These are phyloP conservation scores for Ricordea florida DNA, from an alignment of 92 coral and sea anemone species.

Conservation along the genomic window DNA sequence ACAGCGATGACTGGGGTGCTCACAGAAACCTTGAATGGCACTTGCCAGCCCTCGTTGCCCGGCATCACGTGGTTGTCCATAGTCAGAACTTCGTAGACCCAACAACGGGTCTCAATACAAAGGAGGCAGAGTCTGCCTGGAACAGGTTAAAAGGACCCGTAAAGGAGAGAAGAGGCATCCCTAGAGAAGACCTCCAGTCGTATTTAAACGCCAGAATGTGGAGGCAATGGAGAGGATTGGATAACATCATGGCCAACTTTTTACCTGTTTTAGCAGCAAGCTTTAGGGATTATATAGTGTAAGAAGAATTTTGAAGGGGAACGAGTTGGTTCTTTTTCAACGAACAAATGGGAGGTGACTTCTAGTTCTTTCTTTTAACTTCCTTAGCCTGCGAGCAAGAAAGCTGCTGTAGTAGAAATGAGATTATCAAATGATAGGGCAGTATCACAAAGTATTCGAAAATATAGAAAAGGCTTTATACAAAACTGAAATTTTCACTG, in stretches of 20 bases:
- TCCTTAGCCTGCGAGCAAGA: too few relatives aligned
- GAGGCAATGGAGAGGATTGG: background rate
- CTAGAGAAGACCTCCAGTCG: background rate
- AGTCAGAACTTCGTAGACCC: constrained; percentile 7
- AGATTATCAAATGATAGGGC: too few relatives aligned
- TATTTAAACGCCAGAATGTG: background rate
- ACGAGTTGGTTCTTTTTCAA: too few relatives aligned
- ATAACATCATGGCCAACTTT: background rate
- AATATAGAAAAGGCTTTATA: too few relatives aligned
- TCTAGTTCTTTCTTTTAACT: too few relatives aligned
- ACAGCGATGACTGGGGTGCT: constrained; percentile 21
- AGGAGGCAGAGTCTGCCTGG: constrained; percentile 13
- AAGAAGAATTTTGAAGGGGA: too few relatives aligned
- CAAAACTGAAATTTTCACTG: too few relatives aligned
- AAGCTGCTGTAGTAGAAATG: too few relatives aligned
- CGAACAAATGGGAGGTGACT: too few relatives aligned
- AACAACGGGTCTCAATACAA: background rate
- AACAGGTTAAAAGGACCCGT: background rate
- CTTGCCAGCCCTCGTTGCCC: background rate
- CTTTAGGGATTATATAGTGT: too few relatives aligned
- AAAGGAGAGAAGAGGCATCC: background rate
- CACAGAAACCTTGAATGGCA: background rate
- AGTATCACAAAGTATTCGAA: too few relatives aligned
- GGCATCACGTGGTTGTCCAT: constrained; percentile 7
- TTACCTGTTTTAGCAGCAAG: too few relatives aligned